phyloP scores from a whole-genome alignment of 2,888 invertebrate species.

The Eustalomyia histrio region DNA sequence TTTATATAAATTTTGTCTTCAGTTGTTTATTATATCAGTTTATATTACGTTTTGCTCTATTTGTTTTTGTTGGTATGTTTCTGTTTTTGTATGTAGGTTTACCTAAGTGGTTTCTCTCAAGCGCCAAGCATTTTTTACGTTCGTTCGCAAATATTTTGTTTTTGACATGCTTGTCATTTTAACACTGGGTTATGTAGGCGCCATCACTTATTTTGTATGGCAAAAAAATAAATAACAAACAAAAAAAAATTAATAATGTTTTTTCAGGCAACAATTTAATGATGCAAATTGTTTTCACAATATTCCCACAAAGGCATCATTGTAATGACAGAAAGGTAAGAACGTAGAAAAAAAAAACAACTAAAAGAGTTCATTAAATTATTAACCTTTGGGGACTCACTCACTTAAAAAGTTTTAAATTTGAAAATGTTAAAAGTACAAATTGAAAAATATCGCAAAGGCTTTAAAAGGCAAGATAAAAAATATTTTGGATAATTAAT shows the following conservation, averaged over 20 bases:
- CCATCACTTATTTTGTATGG: conserved; percentile 12
- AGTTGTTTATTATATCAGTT: not conserved
- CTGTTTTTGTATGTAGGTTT: conserved; percentile 9
- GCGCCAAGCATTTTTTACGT: not conserved
- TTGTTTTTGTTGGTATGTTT: not conserved
- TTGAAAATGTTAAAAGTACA: not conserved
- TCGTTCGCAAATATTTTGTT: conserved; percentile 19
- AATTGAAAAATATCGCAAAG: too few species aligned
- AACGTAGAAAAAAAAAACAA: not conserved
- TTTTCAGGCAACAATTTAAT: conserved; percentile 30
- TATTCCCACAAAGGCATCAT: conserved; percentile 12
- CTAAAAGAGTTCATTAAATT: conserved; percentile 13
- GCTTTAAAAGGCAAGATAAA: too few species aligned
- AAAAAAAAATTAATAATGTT: conserved; percentile 7
- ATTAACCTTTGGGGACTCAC: conserved; percentile 14
- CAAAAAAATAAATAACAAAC: not conserved
- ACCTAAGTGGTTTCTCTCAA: conserved; percentile 24
- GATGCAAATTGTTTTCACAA: conserved; percentile 39
- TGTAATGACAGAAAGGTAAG: not conserved
- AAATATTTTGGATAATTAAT: too few species aligned
- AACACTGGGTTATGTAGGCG: conserved; percentile 28
- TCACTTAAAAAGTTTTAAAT: not conserved
- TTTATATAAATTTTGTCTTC: not conserved
- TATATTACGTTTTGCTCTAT: not conserved
- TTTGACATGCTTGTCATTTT: conserved; percentile 43